Percentiles rank a stretch among this genome's conserved stretches.
These are phyloP conservation scores for Urosaurus nigricauda DNA, from an alignment of 2,797 vertebrate species.

Conservation along the genomic window DNA sequence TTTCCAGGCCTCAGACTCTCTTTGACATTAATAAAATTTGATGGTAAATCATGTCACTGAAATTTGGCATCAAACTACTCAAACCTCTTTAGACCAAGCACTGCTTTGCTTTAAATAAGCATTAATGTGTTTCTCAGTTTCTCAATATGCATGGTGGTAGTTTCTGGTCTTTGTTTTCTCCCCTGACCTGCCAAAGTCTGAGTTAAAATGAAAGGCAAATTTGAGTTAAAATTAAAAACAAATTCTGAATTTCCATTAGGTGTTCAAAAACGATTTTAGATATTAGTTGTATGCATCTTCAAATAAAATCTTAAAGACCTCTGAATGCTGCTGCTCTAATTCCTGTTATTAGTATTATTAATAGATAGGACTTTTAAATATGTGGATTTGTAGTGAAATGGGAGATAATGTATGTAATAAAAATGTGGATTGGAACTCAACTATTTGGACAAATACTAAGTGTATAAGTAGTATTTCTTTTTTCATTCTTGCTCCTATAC, in stretches of 20 bases:
- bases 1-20: no score
- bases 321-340: no score
- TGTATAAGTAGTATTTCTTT: background rate
- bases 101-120: background rate
- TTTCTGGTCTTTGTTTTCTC: background rate
- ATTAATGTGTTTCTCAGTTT: no score
- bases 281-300: no score
- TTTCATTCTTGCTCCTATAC: background rate
- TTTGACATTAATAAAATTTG: background rate
- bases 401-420: background rate
- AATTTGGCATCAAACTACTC: background rate
- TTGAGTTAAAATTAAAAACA: no score
- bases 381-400: background rate
- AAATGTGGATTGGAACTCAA: background rate
- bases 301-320: no score
- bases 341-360: background rate
- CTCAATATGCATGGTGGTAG: no score
- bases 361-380: background rate
- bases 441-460: background rate
- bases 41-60: background rate
- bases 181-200: background rate
- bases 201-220: no score
- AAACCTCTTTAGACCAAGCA: background rate
- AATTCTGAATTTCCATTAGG: no score
- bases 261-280: no score